Conservation (phyloP, 2,113 vertebrate species). For the Hyperoodon ampullatus region DNA sequence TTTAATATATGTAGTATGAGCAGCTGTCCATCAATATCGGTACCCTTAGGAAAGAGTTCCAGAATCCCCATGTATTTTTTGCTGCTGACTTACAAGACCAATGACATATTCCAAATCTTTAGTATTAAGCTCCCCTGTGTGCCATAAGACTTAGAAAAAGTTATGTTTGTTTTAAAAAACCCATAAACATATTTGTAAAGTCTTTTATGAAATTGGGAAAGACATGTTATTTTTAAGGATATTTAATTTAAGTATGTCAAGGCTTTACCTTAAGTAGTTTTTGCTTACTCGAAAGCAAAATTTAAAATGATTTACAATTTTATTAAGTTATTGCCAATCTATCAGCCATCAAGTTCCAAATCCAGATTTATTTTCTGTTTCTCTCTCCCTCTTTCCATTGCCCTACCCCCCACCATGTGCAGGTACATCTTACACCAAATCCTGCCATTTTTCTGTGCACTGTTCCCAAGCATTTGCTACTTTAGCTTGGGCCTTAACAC, state of each 20-base stretch:
- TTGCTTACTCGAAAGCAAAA: not conserved
- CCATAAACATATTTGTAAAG: not conserved
- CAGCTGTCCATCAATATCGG: not conserved
- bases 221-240: not conserved
- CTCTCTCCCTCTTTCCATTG: not conserved
- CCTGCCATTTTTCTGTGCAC: not conserved
- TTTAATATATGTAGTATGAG: not conserved
- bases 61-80: not conserved
- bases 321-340: not conserved
- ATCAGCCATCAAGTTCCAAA: not conserved
- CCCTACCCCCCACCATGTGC: not conserved
- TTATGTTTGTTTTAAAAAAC: not conserved
- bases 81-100: not conserved
- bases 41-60: not conserved
- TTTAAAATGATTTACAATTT: not conserved
- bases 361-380: not conserved
- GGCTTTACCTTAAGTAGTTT: not conserved
- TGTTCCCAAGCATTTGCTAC: not conserved
- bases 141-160: not conserved
- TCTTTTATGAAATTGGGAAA: not conserved
- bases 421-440: not conserved
- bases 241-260: conserved; percentile 26
- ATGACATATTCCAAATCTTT: not conserved
- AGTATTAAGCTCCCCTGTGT: not conserved
- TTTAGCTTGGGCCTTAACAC: not conserved